Base-by-base conservation (phyloP, 2,113 vertebrate genomes). In the Zingel zingel region DNA sequence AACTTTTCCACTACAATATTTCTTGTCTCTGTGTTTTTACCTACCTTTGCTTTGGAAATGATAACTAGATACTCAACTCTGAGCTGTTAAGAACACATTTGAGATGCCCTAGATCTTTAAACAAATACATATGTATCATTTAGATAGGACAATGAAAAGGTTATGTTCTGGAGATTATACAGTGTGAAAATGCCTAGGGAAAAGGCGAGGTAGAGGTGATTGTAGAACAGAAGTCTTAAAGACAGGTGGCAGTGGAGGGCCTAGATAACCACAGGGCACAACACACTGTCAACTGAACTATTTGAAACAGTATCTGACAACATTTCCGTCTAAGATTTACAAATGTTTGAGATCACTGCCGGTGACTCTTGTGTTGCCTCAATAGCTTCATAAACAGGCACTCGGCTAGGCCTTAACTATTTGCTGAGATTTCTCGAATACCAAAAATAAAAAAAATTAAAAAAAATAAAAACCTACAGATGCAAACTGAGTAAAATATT, bases 1-100 rank as follows among this genome's bases (percentile, higher is more conserved):
- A 81, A 80, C 47, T 62, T 45, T 50, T 76, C 63, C 21, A 56
- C 48, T 47, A 39, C 19, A 39, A 36, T n/a, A 45, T 23, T 33
- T 45, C 19, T 5, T 2, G 3, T 15, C 21, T 25, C 25, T n/a
- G 2, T 53, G 15, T 25, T 53, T 73, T 47, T 11, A 57, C 21
- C 21, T 21, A 21, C 53, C 43, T 65, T 74, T 59, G 23, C 30
- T 62, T 69, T 43, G 1, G 4, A 78, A 76, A 83, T 51, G 4
- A 51, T n/a, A 36, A 47, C 58, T 12, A 12, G 3, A 73, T 11
- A 12, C 12, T 53, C 1, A 30, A 47, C 12, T 59, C 21, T 25
- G 15, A 66, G 30, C 13, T 6, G 11, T 7, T 54, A 8, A 25
- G 63, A 64, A 48, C 19, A 56, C 12, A 54, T 25, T 19, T 4